A percentile compares a stretch with the other conserved stretches of the same genome.
Conservation (phyloP, 2,113 vertebrate genomes). For the Chamaetylas fuelleborni region DNA sequence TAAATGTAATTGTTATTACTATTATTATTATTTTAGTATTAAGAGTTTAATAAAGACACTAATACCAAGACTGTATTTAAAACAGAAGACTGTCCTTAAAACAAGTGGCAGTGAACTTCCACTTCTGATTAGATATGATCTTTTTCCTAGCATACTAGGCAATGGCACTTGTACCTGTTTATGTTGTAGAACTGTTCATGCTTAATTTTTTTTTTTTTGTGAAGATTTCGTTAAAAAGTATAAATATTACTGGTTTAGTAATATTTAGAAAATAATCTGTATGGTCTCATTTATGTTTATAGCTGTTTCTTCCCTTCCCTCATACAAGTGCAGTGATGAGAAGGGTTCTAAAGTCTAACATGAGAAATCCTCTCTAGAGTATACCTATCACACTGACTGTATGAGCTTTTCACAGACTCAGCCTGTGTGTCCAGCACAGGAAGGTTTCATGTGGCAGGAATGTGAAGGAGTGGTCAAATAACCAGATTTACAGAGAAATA, state of each 20-base stretch:
- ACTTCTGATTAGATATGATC: not conserved
- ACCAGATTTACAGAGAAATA: not conserved
- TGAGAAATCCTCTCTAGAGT: not conserved
- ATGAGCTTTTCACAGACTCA: not conserved
- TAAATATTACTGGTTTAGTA: not conserved
- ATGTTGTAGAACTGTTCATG: not conserved
- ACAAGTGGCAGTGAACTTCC: not conserved
- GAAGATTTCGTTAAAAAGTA: not conserved
- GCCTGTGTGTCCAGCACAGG: accelerated
- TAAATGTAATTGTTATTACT: not conserved
- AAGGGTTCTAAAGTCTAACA: not conserved
- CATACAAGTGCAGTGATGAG: not conserved
- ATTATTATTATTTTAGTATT: not conserved
- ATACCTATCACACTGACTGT: not conserved
- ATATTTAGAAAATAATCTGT: not conserved
- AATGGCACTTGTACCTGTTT: not conserved
- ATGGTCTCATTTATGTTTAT: not conserved
- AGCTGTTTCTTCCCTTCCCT: not conserved
- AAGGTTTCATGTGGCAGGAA: not conserved
- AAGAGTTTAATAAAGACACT: not conserved
- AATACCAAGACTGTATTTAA: not conserved
- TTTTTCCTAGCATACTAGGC: not conserved
- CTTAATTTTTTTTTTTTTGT: not conserved
- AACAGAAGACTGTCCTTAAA: not conserved
- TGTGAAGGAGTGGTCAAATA: not conserved